Evolutionary conservation across 1,140 invertebrate species (phyloP).

Genomic region (Conopomorpha cramerella): DNA sequence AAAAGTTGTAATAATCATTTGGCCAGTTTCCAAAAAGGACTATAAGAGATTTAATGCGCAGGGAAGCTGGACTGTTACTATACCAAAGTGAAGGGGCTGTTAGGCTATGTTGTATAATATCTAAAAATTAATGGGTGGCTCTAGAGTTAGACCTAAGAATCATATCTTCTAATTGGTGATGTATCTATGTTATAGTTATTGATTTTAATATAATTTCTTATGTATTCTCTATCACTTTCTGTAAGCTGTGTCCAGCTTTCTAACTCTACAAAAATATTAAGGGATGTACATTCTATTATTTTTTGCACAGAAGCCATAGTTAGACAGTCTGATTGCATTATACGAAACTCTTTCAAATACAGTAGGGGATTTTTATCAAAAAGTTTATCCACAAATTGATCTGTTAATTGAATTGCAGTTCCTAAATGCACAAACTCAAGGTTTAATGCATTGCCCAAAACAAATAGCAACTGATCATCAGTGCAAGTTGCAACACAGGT

Average conservation of each 20-base stretch:
- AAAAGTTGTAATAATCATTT: too few species aligned
- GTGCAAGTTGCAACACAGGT: slow-evolving; percentile 68
- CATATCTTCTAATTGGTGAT: slow-evolving; percentile 53
- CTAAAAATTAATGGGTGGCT: too few species aligned
- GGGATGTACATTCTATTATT: slow-evolving; percentile 67
- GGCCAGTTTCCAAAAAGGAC: too few species aligned
- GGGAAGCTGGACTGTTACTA: too few species aligned
- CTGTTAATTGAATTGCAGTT: slow-evolving; percentile 68
- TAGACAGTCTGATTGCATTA: slow-evolving; percentile 70
- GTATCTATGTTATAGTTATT: slow-evolving; percentile 71
- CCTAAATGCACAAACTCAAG: slow-evolving; percentile 70
- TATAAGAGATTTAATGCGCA: too few species aligned
- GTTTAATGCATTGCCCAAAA: slow-evolving; percentile 66
- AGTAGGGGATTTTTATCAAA: slow-evolving; percentile 66
- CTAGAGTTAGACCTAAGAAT: slow-evolving; percentile 18
- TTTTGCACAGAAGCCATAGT: slow-evolving; percentile 67
- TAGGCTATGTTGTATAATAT: too few species aligned
- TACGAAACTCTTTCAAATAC: slow-evolving; percentile 70
- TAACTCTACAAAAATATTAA: slow-evolving; percentile 68
- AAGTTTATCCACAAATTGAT: slow-evolving; percentile 64
- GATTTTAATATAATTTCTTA: slow-evolving; percentile 63
- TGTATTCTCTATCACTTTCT: slow-evolving; percentile 62
- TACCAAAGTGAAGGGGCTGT: too few species aligned
- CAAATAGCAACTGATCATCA: slow-evolving; percentile 66
- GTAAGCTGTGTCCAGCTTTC: slow-evolving; percentile 71